Percentiles rank a stretch among this genome's conserved stretches.
Evolutionary conservation across 2,797 vertebrate genomes (phyloP).

Genomic region (Chelon auratus): DNA sequence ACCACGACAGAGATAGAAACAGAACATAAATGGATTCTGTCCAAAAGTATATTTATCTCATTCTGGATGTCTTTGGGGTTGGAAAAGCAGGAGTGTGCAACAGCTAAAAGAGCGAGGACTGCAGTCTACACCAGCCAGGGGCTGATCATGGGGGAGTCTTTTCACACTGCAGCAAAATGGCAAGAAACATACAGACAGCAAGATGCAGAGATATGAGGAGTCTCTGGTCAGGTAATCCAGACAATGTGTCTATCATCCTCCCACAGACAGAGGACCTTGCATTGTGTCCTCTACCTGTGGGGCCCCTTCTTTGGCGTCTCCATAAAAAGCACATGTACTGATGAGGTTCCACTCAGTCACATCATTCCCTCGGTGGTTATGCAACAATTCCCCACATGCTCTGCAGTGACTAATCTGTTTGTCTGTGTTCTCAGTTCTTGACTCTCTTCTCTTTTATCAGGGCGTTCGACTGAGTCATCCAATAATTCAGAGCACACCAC

Average conservation of each 20-base stretch:
- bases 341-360: background rate
- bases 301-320: slow-evolving; percentile 12
- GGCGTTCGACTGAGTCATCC: slow-evolving; percentile 16
- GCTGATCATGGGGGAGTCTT: slow-evolving; percentile 6
- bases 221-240: slow-evolving; percentile 1
- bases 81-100: background rate
- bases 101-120: background rate
- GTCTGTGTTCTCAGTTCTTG: slow-evolving; percentile 23
- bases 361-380: slow-evolving; percentile 15
- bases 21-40: background rate
- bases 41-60: slow-evolving; percentile 2
- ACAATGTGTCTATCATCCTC: background rate
- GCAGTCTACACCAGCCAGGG: slow-evolving; percentile 8
- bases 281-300: background rate
- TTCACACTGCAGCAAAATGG: slow-evolving; percentile 3
- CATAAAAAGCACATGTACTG: background rate
- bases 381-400: slow-evolving; percentile 15
- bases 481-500: slow-evolving; percentile 26
- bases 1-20: background rate
- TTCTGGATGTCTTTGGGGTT: background rate
- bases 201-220: slow-evolving; percentile 12
- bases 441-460: slow-evolving; percentile 7
- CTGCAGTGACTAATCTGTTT: slow-evolving; percentile 19
- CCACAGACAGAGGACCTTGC: background rate
- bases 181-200: background rate